These are phyloP conservation scores for Sternotherus odoratus DNA, from an alignment of 2,797 vertebrate genomes.

Conservation along the genomic window DNA sequence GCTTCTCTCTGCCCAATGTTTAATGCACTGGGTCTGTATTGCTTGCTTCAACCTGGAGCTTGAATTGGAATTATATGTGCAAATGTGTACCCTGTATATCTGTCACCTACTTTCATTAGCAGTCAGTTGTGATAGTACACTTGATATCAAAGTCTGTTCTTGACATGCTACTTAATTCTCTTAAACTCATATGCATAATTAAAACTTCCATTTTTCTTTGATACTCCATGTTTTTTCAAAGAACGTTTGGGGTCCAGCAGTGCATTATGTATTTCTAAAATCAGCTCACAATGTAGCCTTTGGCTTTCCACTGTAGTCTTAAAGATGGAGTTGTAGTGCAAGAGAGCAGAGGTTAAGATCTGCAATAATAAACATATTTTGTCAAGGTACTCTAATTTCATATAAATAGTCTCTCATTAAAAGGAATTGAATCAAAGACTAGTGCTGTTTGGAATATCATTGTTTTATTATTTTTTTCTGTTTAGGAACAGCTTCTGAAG, in stretches of 20 bases:
- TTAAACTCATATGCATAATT: neutral
- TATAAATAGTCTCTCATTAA: slow-evolving; percentile 23
- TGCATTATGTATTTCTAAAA: neutral
- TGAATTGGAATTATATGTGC: neutral
- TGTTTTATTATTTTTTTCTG: slow-evolving; percentile 82
- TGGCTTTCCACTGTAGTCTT: neutral
- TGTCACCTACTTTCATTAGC: neutral
- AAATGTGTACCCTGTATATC: neutral
- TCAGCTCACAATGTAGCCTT: neutral
- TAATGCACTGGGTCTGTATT: neutral
- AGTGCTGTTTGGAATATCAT: slow-evolving; percentile 79
- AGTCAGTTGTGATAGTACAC: neutral
- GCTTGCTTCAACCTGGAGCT: neutral
- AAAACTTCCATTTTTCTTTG: neutral
- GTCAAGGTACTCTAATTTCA: neutral
- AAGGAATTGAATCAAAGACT: neutral
- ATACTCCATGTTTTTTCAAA: neutral
- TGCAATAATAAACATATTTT: neutral
- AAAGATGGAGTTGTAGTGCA: neutral
- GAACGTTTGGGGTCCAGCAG: neutral
- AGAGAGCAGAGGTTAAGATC: neutral
- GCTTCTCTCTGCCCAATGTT: neutral
- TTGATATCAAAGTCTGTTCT: neutral
- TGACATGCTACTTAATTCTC: neutral
- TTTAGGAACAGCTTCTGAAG: slow-evolving; percentile 90